Evolutionary conservation across 2,888 invertebrate genomes (phyloP).

Genomic region (Platerodrilus igneus): DNA sequence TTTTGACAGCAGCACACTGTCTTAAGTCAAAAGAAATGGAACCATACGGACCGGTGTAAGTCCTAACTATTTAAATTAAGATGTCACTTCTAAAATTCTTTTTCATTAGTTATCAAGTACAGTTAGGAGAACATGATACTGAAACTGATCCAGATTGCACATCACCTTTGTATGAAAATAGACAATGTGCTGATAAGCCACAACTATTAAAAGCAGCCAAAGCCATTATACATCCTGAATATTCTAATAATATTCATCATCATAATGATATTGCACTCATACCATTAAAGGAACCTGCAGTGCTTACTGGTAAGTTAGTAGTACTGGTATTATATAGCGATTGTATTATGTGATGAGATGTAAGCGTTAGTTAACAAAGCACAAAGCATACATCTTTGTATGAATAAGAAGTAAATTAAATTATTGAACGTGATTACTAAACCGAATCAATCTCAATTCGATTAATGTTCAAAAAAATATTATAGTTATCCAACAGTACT

Average conservation of each 20-base stretch:
- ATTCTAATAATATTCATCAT: constrained; percentile 35
- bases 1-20: constrained; percentile 56
- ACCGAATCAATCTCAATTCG: no score
- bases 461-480: no score
- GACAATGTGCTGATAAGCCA: constrained; percentile 46
- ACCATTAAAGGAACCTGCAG: constrained; percentile 43
- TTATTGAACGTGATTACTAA: no score
- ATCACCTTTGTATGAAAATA: no score
- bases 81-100: constrained; percentile 5
- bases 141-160: constrained; percentile 48
- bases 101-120: constrained; percentile 37
- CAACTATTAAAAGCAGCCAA: constrained; percentile 45
- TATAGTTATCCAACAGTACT: no score
- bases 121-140: constrained; percentile 51
- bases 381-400: no score
- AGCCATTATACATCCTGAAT: constrained; percentile 47
- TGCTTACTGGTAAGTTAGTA: constrained; percentile 46
- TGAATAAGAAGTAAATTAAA: no score
- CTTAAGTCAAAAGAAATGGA: constrained; percentile 28
- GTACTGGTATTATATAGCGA: no score
- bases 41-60: constrained; percentile 46
- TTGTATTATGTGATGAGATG: background rate
- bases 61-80: background rate
- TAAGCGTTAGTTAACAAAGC: no score
- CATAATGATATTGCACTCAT: constrained; percentile 51